Conservation (phyloP, 2,797 vertebrate genomes). For the Galaxias olidus region DNA sequence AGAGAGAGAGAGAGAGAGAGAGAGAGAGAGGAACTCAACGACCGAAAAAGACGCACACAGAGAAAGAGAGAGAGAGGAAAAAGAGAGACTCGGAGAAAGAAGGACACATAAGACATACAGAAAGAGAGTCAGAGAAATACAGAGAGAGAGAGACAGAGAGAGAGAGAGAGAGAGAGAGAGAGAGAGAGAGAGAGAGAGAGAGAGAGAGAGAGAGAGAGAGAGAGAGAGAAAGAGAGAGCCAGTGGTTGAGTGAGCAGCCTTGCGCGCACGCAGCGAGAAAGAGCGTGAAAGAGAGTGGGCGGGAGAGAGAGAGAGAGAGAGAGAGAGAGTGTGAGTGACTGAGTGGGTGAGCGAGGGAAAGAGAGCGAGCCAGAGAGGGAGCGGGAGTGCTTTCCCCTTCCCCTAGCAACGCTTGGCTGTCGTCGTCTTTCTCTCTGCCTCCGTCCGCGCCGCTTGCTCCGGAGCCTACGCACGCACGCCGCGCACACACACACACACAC, state of each 20-base stretch:
- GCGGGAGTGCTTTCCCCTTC: constrained; percentile 70
- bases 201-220: constrained; percentile 8
- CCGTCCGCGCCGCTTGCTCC: constrained; percentile 1
- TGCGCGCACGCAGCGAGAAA: background rate
- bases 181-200: constrained; percentile 44
- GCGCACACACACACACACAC: constrained; percentile 19
- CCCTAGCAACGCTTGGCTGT: constrained; percentile 81
- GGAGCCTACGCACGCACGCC: background rate
- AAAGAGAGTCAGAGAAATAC: background rate
- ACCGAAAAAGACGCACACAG: background rate
- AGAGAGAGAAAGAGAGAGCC: background rate
- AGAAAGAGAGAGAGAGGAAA: background rate
- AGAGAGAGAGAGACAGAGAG: background rate
- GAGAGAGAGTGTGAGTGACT: constrained; percentile 49
- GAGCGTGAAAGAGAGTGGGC: background rate
- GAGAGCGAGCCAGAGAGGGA: constrained; percentile 11
- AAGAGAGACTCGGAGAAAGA: background rate
- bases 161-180: constrained; percentile 26
- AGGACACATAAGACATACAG: constrained; percentile 1
- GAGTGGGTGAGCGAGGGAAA: constrained; percentile 17
- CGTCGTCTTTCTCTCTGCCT: constrained; percentile 54
- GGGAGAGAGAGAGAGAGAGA: constrained; percentile 11
- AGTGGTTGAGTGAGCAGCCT: background rate
- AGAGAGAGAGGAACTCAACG: background rate
- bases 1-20: background rate